These are phyloP conservation scores for Drosophila suboccidentalis DNA, from an alignment of 2,888 invertebrate species.

Conservation along the genomic window DNA sequence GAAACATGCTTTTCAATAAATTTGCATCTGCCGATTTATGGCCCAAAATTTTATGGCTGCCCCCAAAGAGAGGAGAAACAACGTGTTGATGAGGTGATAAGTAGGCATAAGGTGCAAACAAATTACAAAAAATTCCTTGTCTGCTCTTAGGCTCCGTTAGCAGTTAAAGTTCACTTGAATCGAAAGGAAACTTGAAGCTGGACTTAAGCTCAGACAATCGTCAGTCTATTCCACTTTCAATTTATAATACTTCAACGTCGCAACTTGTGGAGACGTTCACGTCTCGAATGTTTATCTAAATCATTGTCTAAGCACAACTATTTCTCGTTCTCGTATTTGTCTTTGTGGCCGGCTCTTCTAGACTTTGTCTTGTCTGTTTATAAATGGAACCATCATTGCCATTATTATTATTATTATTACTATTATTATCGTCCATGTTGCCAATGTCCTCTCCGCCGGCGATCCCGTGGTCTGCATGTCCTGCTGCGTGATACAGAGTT, in stretches of 20 bases:
- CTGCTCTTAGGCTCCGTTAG: not conserved
- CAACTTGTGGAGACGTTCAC: not conserved
- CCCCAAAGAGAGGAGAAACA: slow-evolving; percentile 37
- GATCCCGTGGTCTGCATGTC: slow-evolving; percentile 7
- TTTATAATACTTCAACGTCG: slow-evolving; percentile 24
- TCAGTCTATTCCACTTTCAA: slow-evolving; percentile 12
- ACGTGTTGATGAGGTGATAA: slow-evolving; percentile 60
- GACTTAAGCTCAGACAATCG: slow-evolving; percentile 1
- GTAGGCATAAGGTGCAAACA: slow-evolving; percentile 46
- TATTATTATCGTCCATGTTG: slow-evolving; percentile 42
- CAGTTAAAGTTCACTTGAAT: slow-evolving; percentile 15
- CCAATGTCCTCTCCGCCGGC: slow-evolving; percentile 8
- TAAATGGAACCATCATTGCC: slow-evolving; percentile 44
- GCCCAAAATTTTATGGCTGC: slow-evolving; percentile 56
- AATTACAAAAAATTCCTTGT: slow-evolving; percentile 16
- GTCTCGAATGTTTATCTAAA: slow-evolving; percentile 45
- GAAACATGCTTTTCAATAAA: slow-evolving; percentile 59
- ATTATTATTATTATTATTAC: slow-evolving; percentile 43
- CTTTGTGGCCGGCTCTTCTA: slow-evolving; percentile 19
- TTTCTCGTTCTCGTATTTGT: slow-evolving; percentile 28
- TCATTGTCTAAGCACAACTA: slow-evolving; percentile 39
- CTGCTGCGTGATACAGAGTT: slow-evolving; percentile 32
- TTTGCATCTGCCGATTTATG: slow-evolving; percentile 64
- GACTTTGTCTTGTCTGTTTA: slow-evolving; percentile 38
- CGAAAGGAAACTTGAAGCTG: slow-evolving; percentile 5